Evolutionary conservation across 92 coral and sea anemone genomes (phyloP), one percentile per base, ranked within the genome.

Genomic region (Phenganax subtilis): DNA sequence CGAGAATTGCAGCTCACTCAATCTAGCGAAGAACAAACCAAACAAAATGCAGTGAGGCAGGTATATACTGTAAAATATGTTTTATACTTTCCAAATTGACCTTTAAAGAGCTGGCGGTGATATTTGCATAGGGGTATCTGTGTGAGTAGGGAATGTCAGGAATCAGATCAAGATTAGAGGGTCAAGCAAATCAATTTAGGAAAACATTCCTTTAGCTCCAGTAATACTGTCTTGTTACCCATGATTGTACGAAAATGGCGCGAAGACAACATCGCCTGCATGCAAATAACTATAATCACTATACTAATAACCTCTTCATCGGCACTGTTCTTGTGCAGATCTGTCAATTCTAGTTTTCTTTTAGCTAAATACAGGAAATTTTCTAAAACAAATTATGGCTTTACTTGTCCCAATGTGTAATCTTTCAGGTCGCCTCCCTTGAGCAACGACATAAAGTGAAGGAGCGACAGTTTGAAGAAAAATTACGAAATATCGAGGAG

Each of bases 41-140:
- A 90, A 70, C 97, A 90, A 75, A 92, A 92, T 81, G 86, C 91
- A 9, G 84, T 81, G 97, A 94, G 97, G 98, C 92, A 87, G 17
- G 54, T 7, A 7, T 7, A 7, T 12, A 61, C 25, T 61, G n/a
- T 61, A 17, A 61, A 12, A 61, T 17, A 12, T 28, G 67, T 17
- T 5, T 14, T 17, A 61, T 15, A 28, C 67, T 61, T 61, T 37
- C 47, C 47, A 37, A 37, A 37, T 4, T 37, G 47, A 37, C 47
- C 4, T 37, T 37, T 37, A 37, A 37, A 37, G 47, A 37, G 47
- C 47, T 1, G 47, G 47, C 47, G 47, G 47, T 37, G 47, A 37
- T 37, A 1, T 1, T 37, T 37, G 47, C 47, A 4, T 37, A 37
- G 1, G 47, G 47, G 47, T 37, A 37, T 37, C 47, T 37, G 4